Conservation (phyloP, 2,888 invertebrate genomes). For the Archips crataeganus region DNA sequence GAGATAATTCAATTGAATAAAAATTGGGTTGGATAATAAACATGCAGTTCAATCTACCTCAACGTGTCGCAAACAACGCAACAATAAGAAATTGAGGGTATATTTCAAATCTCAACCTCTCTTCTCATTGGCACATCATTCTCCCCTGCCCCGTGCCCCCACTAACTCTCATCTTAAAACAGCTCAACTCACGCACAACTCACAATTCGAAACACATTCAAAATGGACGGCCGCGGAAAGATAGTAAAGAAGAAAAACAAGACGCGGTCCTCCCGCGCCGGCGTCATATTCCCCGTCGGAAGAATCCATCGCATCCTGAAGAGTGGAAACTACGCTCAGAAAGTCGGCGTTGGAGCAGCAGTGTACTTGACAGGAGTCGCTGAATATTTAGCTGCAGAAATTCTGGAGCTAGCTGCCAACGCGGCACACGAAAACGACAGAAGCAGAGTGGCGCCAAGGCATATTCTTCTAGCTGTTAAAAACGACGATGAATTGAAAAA, state of each 20-base stretch:
- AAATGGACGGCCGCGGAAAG: constrained; percentile 19
- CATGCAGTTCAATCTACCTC: no score
- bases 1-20: no score
- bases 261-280: constrained; percentile 33
- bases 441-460: constrained; percentile 19
- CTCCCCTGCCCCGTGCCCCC: not conserved
- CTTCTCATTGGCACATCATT: not conserved
- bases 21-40: no score
- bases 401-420: constrained; percentile 23
- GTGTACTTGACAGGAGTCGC: constrained; percentile 21
- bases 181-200: not conserved
- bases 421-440: constrained; percentile 27
- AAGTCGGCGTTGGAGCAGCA: constrained; percentile 23
- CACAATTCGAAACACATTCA: not conserved
- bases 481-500: constrained; percentile 27
- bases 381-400: constrained; percentile 27
- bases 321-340: constrained; percentile 28
- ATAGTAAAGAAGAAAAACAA: constrained; percentile 27
- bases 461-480: constrained; percentile 29
- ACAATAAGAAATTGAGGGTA: not conserved
- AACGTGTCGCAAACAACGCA: not conserved
- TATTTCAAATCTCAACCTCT: not conserved
- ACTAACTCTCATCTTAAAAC: constrained; percentile 4
- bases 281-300: constrained; percentile 30
- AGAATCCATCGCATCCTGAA: constrained; percentile 30